phyloP scores from a whole-genome alignment of 2,113 vertebrate species.

The Tor tambroides region DNA sequence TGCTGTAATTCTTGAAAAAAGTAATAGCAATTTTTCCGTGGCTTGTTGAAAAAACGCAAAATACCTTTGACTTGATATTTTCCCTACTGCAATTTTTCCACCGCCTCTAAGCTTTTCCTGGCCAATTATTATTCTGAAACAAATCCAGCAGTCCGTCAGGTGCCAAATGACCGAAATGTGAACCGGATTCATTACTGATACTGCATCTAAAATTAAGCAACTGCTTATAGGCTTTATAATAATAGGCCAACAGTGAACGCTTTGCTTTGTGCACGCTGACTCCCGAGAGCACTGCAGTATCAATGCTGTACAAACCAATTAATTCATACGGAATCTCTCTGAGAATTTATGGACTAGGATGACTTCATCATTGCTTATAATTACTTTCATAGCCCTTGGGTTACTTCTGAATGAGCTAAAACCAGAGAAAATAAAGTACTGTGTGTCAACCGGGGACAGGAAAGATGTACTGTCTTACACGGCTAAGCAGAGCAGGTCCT shows the following conservation, averaged over 20 bases:
- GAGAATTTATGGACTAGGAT: constrained; percentile 47
- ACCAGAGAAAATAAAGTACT: neutral
- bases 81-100: neutral
- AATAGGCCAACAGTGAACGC: constrained; percentile 36
- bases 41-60: neutral
- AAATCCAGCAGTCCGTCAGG: constrained; percentile 43
- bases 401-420: constrained; percentile 29
- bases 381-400: constrained; percentile 53
- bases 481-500: neutral
- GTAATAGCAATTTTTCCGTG: neutral
- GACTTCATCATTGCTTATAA: constrained; percentile 59
- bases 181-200: constrained; percentile 39
- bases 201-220: constrained; percentile 22
- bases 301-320: constrained; percentile 54
- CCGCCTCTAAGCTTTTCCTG: neutral
- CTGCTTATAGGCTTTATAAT: constrained; percentile 45
- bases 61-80: neutral
- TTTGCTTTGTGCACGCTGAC: constrained; percentile 44
- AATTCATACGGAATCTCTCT: constrained; percentile 43
- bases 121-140: constrained; percentile 37
- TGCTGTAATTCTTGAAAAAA: too few species aligned
- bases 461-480: constrained; percentile 9
- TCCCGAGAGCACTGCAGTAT: constrained; percentile 49
- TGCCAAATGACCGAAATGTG: constrained; percentile 35
- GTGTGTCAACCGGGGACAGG: neutral